Conservation (phyloP, 2,888 invertebrate species). For the Mimumesa dahlbomi region DNA sequence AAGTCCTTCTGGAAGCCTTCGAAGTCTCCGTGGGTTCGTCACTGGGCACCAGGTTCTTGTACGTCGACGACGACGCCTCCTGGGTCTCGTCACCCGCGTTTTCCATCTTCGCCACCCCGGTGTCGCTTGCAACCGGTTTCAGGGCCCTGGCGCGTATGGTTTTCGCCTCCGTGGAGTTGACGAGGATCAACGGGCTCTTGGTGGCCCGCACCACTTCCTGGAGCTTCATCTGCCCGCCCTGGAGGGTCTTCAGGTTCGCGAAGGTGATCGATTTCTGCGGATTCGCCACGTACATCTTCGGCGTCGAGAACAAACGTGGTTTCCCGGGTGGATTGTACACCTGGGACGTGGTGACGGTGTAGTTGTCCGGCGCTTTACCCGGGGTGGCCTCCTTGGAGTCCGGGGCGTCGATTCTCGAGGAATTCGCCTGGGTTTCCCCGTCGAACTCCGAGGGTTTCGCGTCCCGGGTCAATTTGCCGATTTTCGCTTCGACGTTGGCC, state of each 20-base stretch:
- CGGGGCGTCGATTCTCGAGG: neutral
- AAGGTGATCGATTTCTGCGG: constrained; percentile 30
- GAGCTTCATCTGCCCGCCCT: constrained; percentile 54
- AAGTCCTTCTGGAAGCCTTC: too few relatives aligned
- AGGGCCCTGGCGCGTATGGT: neutral
- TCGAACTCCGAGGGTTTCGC: constrained; percentile 1
- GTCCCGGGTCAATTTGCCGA: constrained; percentile 6
- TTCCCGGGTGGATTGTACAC: constrained; percentile 3
- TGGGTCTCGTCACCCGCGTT: constrained; percentile 64
- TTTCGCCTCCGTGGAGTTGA: constrained; percentile 59
- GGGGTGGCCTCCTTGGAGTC: neutral
- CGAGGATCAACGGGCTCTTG: constrained; percentile 61
- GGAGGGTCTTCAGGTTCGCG: constrained; percentile 43
- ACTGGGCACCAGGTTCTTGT: constrained; percentile 54
- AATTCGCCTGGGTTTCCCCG: too few relatives aligned
- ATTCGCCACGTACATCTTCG: constrained; percentile 42
- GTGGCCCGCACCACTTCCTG: constrained; percentile 59
- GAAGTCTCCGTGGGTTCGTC: too few relatives aligned
- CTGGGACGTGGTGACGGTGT: constrained; percentile 25
- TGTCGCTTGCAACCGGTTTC: constrained; percentile 16
- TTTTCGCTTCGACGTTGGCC: constrained; percentile 46
- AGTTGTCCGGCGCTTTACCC: constrained; percentile 14
- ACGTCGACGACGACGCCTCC: constrained; percentile 67
- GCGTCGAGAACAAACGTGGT: constrained; percentile 25
- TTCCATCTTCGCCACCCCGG: constrained; percentile 52